A percentile compares a stretch with the other conserved stretches of the same genome.
phyloP scores from a whole-genome alignment of 2,113 vertebrate genomes.

The Mustelus asterias region DNA sequence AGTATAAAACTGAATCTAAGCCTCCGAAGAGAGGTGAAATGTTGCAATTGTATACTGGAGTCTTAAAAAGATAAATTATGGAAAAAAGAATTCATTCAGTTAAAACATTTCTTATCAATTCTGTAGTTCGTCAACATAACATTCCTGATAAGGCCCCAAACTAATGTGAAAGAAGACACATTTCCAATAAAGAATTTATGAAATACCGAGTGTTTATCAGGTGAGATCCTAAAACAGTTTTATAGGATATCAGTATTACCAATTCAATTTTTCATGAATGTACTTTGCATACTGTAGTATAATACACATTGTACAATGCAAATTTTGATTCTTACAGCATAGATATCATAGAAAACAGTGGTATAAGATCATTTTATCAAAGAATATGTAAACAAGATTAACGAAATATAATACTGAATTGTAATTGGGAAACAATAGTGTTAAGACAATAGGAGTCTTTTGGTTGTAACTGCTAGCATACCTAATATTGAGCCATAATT shows the following conservation, averaged over 20 bases:
- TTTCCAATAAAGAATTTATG: not conserved
- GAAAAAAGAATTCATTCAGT: not conserved
- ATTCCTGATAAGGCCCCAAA: not conserved
- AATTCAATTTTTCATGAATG: not conserved
- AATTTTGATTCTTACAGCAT: not conserved
- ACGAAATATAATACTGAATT: slow-evolving; percentile 4
- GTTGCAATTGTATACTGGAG: not conserved
- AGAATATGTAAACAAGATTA: not conserved
- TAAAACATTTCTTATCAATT: not conserved
- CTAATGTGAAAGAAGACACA: not conserved
- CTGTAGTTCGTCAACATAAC: not conserved
- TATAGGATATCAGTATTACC: not conserved
- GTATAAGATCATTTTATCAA: not conserved
- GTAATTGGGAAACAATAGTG: not conserved
- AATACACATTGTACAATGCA: not conserved
- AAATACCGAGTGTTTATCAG: not conserved
- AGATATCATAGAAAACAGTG: not conserved
- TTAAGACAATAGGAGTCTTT: not conserved
- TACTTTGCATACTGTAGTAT: not conserved
- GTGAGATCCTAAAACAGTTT: not conserved
- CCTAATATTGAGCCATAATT: not conserved
- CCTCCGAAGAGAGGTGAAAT: not conserved
- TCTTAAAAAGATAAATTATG: not conserved
- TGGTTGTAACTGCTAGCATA: not conserved
- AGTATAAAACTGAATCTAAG: not conserved